Evolutionary conservation across 1,140 invertebrate genomes (phyloP).

Genomic region (Drosophila tristis): DNA sequence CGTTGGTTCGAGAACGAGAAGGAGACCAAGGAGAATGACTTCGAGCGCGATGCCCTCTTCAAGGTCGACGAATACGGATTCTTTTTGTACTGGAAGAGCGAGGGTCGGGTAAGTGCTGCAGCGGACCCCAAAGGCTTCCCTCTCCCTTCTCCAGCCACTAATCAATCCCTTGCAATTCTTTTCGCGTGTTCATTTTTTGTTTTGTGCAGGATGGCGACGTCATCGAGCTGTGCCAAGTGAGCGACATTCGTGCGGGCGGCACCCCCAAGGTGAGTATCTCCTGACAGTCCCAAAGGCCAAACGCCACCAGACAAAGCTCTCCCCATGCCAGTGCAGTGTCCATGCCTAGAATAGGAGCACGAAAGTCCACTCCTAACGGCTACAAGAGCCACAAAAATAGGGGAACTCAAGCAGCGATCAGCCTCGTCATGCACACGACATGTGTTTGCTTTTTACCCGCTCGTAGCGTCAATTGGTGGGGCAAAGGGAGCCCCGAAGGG

Average conservation of each 20-base stretch:
- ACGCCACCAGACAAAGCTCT: too few species aligned
- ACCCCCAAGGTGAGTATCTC: constrained; percentile 90
- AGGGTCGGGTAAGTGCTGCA: constrained; percentile 91
- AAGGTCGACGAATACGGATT: constrained; percentile 99
- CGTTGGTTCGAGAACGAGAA: constrained; percentile 99
- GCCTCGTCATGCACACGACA: too few species aligned
- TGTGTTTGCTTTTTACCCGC: too few species aligned
- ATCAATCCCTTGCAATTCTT: background rate
- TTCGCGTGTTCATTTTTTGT: background rate
- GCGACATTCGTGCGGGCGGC: constrained; percentile 96
- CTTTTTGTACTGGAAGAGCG: constrained; percentile 99
- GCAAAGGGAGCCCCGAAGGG: too few species aligned
- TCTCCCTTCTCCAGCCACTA: background rate
- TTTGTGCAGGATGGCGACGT: constrained; percentile 96
- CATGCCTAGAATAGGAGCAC: too few species aligned
- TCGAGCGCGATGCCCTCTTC: constrained; percentile 95
- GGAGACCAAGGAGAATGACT: constrained; percentile 88
- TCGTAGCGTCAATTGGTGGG: too few species aligned
- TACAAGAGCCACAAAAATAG: too few species aligned
- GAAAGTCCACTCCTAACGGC: too few species aligned
- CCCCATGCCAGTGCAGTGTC: too few species aligned
- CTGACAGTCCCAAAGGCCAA: too few species aligned
- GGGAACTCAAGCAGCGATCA: too few species aligned
- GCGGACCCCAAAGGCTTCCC: too few species aligned
- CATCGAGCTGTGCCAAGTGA: constrained; percentile 98